Evolutionary conservation across 2,797 vertebrate species (phyloP), one percentile per base, ranked within the genome.

Genomic region (Yasuhikotakia modesta): DNA sequence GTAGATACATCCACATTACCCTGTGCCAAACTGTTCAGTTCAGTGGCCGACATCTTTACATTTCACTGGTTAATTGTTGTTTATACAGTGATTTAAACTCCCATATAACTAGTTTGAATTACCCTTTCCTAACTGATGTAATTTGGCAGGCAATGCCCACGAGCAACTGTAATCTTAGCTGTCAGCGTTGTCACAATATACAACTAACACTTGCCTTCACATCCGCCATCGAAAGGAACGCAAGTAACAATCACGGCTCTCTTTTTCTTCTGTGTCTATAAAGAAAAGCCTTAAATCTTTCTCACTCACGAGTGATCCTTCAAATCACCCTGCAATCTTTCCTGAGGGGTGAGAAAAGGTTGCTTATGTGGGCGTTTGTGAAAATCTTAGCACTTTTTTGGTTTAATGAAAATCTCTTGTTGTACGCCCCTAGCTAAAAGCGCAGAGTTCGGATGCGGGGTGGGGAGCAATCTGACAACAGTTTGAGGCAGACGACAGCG

Each of bases 251-350:
- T 69, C 16, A 3, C 19, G 4, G 27, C 14, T 61, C 43, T 68
- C 68, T 67, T 65, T 86, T 80, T 68, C 78, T 67, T 71, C 53
- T 71, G 71, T 84, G 86, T 89, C 88, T 89, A 88, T 73, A 63
- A 72, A 69, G 16, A 74, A 63, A 87, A 86, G 86, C 87, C 76
- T 81, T 81, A 86, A 81, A 80, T 83, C 84, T 78, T 45, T 0
- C 63, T 85, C 82, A 75, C 81, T 87, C 79, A 57, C 75, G 81
- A 22, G 73, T 87, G 85, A 86, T 83, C 2, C 27, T 27, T 27
- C 27, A 27, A 27, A 27, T 27, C 82, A 83, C 79, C 17, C 60
- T 61, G 55, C 45, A 70, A 82, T 81, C 76, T 70, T 45, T 80
- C 82, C 80, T 30, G 2, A 53, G 76, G 64, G 85, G 82, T 61